A percentile compares a stretch with the other conserved stretches of the same genome.
These are phyloP conservation scores for Ctena decussata DNA, from an alignment of 2,888 invertebrate species.

Conservation along the genomic window DNA sequence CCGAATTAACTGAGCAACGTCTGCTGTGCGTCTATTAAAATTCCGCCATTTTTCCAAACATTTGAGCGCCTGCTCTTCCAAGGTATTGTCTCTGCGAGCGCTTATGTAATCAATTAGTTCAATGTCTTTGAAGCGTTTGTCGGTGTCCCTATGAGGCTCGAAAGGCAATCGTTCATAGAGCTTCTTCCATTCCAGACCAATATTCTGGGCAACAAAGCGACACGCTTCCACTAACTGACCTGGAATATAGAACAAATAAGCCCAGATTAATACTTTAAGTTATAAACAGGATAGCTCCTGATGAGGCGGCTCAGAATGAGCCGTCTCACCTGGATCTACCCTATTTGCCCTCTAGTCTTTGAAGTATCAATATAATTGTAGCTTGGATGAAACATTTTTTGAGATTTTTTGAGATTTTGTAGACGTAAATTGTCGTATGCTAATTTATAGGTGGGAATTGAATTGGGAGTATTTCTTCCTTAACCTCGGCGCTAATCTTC, in stretches of 20 bases:
- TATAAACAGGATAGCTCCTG: too few relatives aligned
- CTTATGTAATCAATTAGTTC: conserved; percentile 77
- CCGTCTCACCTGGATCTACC: too few relatives aligned
- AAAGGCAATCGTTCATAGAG: conserved; percentile 81
- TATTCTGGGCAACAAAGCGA: conserved; percentile 74
- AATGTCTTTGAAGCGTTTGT: conserved; percentile 75
- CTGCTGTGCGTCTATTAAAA: conserved; percentile 71
- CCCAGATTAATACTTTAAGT: too few relatives aligned
- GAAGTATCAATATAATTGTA: too few relatives aligned
- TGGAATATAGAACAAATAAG: conserved; percentile 24
- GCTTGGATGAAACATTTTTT: too few relatives aligned
- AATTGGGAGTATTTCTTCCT: too few relatives aligned
- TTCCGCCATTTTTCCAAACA: conserved; percentile 82
- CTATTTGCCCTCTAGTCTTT: too few relatives aligned
- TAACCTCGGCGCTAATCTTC: too few relatives aligned
- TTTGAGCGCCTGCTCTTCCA: conserved; percentile 76
- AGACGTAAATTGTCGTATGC: too few relatives aligned
- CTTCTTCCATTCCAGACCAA: conserved; percentile 80
- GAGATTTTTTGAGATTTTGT: too few relatives aligned
- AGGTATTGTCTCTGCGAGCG: conserved; percentile 72
- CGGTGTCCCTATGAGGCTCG: conserved; percentile 74
- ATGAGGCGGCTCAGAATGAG: too few relatives aligned
- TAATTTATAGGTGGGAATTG: too few relatives aligned
- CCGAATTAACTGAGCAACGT: conserved; percentile 74
- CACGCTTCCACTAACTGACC: conserved; percentile 79